Base-by-base conservation (phyloP, 2,113 vertebrate species). In the Tonatia bakeri region DNA sequence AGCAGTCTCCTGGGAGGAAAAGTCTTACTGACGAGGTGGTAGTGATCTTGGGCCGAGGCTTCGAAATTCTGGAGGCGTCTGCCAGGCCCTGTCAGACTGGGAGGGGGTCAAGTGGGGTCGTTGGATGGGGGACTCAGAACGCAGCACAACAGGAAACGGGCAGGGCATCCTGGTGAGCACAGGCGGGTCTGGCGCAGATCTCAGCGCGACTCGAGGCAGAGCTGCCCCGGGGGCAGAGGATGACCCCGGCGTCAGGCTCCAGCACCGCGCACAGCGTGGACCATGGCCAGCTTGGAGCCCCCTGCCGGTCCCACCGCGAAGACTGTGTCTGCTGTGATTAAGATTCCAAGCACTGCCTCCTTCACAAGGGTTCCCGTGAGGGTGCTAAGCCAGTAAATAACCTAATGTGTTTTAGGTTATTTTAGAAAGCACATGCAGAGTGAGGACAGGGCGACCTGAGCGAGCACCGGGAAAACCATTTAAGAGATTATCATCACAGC, bases 81-180 rank as follows among this genome's bases (percentile, higher is more conserved):
- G 59, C n/a, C 10, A 65, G 56, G 26, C 36, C 9, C n/a, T n/a
- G n/a, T n/a, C n/a, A n/a, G 15, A 20, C 0, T n/a, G 10, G 36
- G 38, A n/a, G 45, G 31, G 31, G 22, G 9, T 1, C 0, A 0
- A 3, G 17, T 3, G 24, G 13, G 20, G 10, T 20, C 26, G 7
- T 89, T 11, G 24, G 83, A 69, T 36, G 50, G 28, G 33, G n/a
- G 85, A 20, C 26, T 31, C 24, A n/a, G 69, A 36, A 72, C 52
- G 36, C 31, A 69, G 69, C 16, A 43, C 76, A 43, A 14, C 1
- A 50, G 43, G 36, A 0, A 26, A 20, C 26, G 56, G 47, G 50
- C 70, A 64, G 31, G 59, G 43, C 36, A 45, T 22, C 52, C n/a
- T 11, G 2, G 36, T 4, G 70, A 81, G n/a, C 40, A 82, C 11